Base-by-base conservation (phyloP, 2,797 vertebrate species). In the Apogon talboti region DNA sequence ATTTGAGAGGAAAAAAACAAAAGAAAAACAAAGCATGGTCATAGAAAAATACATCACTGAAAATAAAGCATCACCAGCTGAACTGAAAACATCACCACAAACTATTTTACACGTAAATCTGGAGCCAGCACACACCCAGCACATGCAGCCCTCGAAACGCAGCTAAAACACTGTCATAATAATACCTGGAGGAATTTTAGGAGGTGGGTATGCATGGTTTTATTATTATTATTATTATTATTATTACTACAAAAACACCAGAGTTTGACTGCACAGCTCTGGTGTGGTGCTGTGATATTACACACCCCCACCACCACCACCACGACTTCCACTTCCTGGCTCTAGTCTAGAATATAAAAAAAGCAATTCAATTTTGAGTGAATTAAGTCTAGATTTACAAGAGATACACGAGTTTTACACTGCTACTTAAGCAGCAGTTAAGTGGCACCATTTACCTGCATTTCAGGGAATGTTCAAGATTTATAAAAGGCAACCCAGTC, bases 81-180 rank as follows among this genome's bases (percentile, higher is more conserved):
- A 92, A 89, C 86, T 87, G 68, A 92, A 91, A 88, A 90, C 85
- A 89, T 88, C 89, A 94, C 87, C 85, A 92, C 90, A 88, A 89
- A 83, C 81, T 89, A 83, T 88, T 89, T 90, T 86, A 91, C 82
- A 91, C 78, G 86, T 87, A 91, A 87, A 82, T 86, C 79, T 81
- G 78, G 84, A 88, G 89, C 86, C 91, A 83, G 87, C 86, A 89
- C 80, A 91, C 85, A 86, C 89, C 85, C 86, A 68, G 80, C 40
- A 85, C 92, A 92, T 91, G 90, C 90, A 90, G 88, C 83, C 85
- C 83, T 91, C 85, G 50, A 83, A 89, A 90, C 58, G 77, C 82
- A 89, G 87, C 89, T 87, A 88, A 86, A 85, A 84, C 86, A 89
- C 81, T 74, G 83, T 86, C 78, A 78, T 84, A 84, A 78, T 84